Percentiles rank a stretch among this genome's conserved stretches.
These are phyloP conservation scores for Himalopsyche kuldschensis DNA, from an alignment of 2,888 invertebrate species.

Conservation along the genomic window DNA sequence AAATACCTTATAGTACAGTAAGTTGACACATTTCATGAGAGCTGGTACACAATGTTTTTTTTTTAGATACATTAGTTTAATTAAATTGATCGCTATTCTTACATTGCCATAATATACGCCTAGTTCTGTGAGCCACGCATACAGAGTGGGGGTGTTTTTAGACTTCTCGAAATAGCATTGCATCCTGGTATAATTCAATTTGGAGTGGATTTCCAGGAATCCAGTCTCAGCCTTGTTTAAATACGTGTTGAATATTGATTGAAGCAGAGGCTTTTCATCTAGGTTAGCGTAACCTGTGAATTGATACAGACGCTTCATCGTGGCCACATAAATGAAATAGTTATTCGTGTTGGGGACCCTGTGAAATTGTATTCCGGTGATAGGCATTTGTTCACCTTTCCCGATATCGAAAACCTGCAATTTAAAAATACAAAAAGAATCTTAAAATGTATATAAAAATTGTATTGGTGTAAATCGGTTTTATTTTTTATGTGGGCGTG, in stretches of 20 bases:
- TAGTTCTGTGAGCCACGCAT: constrained; percentile 86
- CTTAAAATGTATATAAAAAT: too few relatives aligned
- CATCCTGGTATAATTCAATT: constrained; percentile 74
- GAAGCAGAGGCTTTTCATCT: constrained; percentile 79
- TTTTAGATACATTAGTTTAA: neutral
- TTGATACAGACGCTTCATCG: constrained; percentile 82
- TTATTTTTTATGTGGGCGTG: too few relatives aligned
- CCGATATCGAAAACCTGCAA: constrained; percentile 85
- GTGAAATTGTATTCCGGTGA: constrained; percentile 87
- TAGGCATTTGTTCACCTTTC: constrained; percentile 73
- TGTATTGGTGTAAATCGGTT: too few relatives aligned
- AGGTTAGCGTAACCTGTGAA: constrained; percentile 77
- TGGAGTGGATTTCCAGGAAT: constrained; percentile 73
- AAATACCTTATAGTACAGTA: too few relatives aligned
- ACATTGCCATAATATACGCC: constrained; percentile 83
- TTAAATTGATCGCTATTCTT: constrained; percentile 30
- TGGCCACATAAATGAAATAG: constrained; percentile 83
- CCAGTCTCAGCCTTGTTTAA: constrained; percentile 70
- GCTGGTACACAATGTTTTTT: too few relatives aligned
- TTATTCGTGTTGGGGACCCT: constrained; percentile 70
- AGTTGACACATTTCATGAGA: too few relatives aligned
- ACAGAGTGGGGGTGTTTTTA: constrained; percentile 70
- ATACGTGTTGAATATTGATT: constrained; percentile 78
- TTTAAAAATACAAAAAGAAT: neutral
- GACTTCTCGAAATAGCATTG: constrained; percentile 74